Percentiles rank a stretch among this genome's conserved stretches.
These are phyloP conservation scores for Acrocephalus arundinaceus DNA, from an alignment of 2,113 vertebrate genomes.

Conservation along the genomic window DNA sequence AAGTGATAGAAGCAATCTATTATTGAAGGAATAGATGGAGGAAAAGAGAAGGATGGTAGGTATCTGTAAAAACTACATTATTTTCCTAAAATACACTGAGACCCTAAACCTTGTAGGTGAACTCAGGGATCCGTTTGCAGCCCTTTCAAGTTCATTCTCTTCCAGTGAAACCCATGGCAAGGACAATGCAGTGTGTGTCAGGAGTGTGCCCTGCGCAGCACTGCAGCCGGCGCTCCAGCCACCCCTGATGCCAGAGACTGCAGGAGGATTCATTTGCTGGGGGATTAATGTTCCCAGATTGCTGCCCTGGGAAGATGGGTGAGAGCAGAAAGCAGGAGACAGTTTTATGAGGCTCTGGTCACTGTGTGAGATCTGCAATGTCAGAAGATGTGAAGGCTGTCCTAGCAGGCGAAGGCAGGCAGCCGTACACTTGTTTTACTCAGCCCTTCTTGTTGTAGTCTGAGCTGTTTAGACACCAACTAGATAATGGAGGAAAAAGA, in stretches of 20 bases:
- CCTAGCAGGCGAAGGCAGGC: neutral
- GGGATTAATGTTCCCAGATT: neutral
- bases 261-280: neutral
- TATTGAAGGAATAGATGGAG: neutral
- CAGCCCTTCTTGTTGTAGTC: neutral
- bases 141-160: neutral
- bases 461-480: neutral
- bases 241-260: neutral
- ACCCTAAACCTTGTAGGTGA: neutral
- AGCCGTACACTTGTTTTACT: neutral
- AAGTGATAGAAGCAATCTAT: neutral
- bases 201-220: neutral
- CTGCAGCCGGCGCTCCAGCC: neutral
- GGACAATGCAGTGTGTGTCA: neutral
- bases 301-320: neutral
- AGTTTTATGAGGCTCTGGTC: slow-evolving; percentile 8
- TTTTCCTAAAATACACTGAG: neutral
- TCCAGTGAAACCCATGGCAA: neutral
- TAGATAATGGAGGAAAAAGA: neutral
- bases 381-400: neutral
- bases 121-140: neutral
- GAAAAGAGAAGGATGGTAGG: neutral
- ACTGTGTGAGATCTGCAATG: neutral
- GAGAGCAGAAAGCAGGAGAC: neutral
- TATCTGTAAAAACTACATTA: neutral